Evolutionary conservation across 2,113 vertebrate genomes (phyloP).

Genomic region (Hymenochirus boettgeri): DNA sequence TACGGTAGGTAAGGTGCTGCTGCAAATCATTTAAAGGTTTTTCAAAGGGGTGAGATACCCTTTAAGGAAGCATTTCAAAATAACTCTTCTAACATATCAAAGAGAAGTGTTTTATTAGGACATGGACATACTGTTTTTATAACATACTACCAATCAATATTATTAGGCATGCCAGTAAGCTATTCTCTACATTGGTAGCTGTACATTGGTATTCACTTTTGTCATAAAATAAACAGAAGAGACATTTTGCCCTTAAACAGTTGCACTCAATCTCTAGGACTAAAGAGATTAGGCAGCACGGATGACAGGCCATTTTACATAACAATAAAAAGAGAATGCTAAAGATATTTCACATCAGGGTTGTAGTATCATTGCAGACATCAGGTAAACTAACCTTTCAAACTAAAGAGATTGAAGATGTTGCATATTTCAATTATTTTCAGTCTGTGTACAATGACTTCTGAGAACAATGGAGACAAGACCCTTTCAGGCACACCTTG

Average conservation of each 20-base stretch:
- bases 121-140: constrained; percentile 33
- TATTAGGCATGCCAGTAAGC: constrained; percentile 21
- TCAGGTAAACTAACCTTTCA: constrained; percentile 13
- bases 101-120: constrained; percentile 10
- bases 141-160: constrained; percentile 41
- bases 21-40: too few species aligned
- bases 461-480: not conserved
- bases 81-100: constrained; percentile 47
- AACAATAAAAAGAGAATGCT: constrained; percentile 4
- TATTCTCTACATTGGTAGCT: constrained; percentile 31
- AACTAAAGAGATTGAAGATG: constrained; percentile 16
- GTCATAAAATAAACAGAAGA: constrained; percentile 16
- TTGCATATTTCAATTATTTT: constrained; percentile 12
- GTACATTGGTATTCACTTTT: not conserved
- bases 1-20: too few species aligned
- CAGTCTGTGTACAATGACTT: not conserved
- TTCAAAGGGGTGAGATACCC: too few species aligned
- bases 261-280: constrained; percentile 7
- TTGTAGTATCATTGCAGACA: not conserved
- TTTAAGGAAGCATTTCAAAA: constrained; percentile 32
- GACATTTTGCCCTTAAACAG: not conserved
- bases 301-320: constrained; percentile 27
- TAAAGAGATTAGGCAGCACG: constrained; percentile 19
- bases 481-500: not conserved
- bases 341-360: constrained; percentile 9